Evolutionary conservation across 2,113 vertebrate genomes (phyloP).

Genomic region (Aepyceros melampus): DNA sequence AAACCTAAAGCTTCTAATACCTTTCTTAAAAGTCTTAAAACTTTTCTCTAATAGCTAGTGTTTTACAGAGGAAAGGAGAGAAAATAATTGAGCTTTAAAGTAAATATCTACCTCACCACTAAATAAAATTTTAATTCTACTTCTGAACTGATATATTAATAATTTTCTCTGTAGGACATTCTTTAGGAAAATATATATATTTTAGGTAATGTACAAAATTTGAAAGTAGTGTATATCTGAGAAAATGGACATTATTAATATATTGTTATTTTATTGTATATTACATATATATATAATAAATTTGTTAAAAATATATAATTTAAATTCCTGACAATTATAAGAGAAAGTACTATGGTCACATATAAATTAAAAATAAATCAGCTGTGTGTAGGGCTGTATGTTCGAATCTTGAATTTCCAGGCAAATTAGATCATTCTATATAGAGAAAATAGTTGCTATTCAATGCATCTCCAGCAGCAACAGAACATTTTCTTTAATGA

Average conservation of each 20-base stretch:
- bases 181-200: not conserved
- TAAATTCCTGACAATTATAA: not conserved
- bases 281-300: not conserved
- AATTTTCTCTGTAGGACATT: not conserved
- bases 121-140: not conserved
- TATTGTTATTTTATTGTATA: not conserved
- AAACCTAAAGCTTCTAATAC: slow-evolving; percentile 62
- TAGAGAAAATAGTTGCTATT: not conserved
- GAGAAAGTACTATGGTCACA: not conserved
- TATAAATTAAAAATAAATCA: not conserved
- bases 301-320: not conserved
- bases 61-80: not conserved
- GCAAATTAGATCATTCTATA: slow-evolving; percentile 36
- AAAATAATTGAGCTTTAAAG: not conserved
- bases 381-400: not conserved
- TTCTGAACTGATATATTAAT: not conserved
- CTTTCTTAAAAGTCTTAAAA: slow-evolving; percentile 62
- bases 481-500: not conserved
- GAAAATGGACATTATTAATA: not conserved
- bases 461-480: not conserved
- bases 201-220: not conserved
- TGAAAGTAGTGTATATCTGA: not conserved
- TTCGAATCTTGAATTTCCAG: slow-evolving; percentile 45
- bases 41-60: not conserved
- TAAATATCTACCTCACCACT: not conserved